Conservation (phyloP, 2,888 invertebrate genomes). For the Archaeoteleia sp. region DNA sequence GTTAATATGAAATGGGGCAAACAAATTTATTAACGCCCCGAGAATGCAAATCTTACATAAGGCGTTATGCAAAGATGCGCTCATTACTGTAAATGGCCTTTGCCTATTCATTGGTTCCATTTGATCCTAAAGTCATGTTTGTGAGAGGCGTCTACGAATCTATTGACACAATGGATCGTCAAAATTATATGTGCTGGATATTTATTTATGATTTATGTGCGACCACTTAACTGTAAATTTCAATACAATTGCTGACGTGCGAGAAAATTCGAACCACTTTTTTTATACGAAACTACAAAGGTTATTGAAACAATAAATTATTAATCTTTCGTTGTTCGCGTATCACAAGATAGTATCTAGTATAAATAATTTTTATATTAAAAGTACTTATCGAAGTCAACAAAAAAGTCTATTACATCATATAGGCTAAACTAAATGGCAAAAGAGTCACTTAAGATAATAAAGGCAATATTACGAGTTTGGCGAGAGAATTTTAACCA, state of each 20-base stretch:
- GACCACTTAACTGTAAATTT: background rate
- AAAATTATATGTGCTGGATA: slow-evolving; percentile 37
- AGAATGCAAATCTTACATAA: slow-evolving; percentile 44
- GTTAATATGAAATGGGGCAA: slow-evolving; percentile 37
- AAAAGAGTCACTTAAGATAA: too few species aligned
- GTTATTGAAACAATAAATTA: too few species aligned
- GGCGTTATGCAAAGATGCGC: slow-evolving; percentile 37
- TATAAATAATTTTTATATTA: too few species aligned
- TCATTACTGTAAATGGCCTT: slow-evolving; percentile 44
- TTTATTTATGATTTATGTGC: slow-evolving; percentile 9
- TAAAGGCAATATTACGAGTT: too few species aligned
- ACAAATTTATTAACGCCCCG: slow-evolving; percentile 33
- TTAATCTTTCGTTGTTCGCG: too few species aligned
- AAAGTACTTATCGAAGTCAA: too few species aligned
- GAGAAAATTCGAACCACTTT: background rate
- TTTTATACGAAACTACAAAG: too few species aligned
- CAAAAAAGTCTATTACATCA: too few species aligned
- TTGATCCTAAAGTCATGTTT: slow-evolving; percentile 47
- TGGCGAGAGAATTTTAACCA: too few species aligned
- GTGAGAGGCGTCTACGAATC: slow-evolving; percentile 36
- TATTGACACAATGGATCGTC: slow-evolving; percentile 40
- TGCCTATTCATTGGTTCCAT: slow-evolving; percentile 47
- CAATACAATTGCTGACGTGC: background rate
- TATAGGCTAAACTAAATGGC: too few species aligned
- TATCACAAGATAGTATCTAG: too few species aligned